Base-by-base conservation (phyloP, 2,113 vertebrate genomes). In the Antigone vipio region DNA sequence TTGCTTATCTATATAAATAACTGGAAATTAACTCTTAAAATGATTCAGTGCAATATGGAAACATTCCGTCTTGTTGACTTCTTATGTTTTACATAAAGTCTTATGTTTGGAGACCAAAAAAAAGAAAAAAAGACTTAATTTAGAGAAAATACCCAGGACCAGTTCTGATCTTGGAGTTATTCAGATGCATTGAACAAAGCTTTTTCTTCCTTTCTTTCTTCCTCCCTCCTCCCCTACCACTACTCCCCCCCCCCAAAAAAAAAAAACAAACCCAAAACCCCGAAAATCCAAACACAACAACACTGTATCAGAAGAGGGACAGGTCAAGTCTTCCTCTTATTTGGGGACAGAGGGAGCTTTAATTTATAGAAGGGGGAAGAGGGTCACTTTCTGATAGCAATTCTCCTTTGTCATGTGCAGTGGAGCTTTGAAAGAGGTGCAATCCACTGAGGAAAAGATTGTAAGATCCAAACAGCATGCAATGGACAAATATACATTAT, bases 211-310 rank as follows among this genome's bases (percentile, higher is more conserved):
- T 72, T 62, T 18, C 40, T 86, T 27, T 9, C 7, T 79, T 52
- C 5, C 7, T 86, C 1, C 1, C 4, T 38, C 5, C 9, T 2
- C 10, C n/a, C 24, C 4, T 35, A 8, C 4, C 27, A 15, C 5
- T 5, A 20, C 1, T 42, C 40, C 8, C 11, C 5, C 8, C 2
- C 38, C 38, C 38, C 38, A 38, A 38, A 38, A 38, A 9, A 35
- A 9, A 38, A 1, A 10, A 40, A 9, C 38, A 29, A 50, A 67
- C 30, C 30, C 1, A 17, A 34, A 72, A 38, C 38, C 38, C 38
- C 29, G 8, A 40, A 72, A 58, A 15, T 4, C 9, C 26, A 82
- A 62, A 71, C 16, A 42, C 3, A 32, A 49, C 6, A 67, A n/a
- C 18, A 40, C 19, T 9, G 3, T n/a, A 40, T 34, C 15, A 64